phyloP scores from a whole-genome alignment of 1,140 invertebrate species.

The Atta texana region DNA sequence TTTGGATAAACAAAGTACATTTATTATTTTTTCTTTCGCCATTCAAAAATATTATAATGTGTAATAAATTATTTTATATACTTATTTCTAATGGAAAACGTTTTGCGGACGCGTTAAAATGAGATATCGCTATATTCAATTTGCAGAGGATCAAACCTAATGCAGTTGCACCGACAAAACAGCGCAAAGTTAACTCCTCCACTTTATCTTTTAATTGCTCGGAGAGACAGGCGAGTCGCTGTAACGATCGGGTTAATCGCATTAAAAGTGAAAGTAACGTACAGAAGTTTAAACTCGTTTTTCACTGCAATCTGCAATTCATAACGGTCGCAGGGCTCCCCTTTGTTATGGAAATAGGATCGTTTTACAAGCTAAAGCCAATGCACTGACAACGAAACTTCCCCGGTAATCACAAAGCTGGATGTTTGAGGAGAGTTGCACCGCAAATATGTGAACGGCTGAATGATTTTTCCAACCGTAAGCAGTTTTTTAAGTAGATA shows the following conservation, averaged over 20 bases:
- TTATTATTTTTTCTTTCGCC: background rate
- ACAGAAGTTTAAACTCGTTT: slow-evolving; percentile 64
- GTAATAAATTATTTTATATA: background rate
- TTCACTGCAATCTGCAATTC: slow-evolving; percentile 63
- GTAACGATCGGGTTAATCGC: slow-evolving; percentile 57
- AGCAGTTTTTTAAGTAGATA: slow-evolving; percentile 41
- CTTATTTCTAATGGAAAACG: background rate
- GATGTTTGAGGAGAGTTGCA: slow-evolving; percentile 26
- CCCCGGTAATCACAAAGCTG: slow-evolving; percentile 37
- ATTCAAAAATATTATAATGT: slow-evolving; percentile 14
- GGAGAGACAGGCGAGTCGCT: slow-evolving; percentile 45
- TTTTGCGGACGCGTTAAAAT: slow-evolving; percentile 8
- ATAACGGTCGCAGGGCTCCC: slow-evolving; percentile 52
- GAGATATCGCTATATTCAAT: slow-evolving; percentile 16
- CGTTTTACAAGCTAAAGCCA: slow-evolving; percentile 63
- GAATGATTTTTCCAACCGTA: slow-evolving; percentile 42
- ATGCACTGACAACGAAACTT: slow-evolving; percentile 53
- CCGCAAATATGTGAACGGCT: slow-evolving; percentile 16
- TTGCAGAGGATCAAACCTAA: slow-evolving; percentile 31
- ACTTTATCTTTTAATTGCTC: slow-evolving; percentile 59
- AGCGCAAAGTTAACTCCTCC: slow-evolving; percentile 37
- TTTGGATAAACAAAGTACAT: background rate
- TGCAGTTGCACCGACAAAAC: slow-evolving; percentile 22
- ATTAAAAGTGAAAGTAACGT: slow-evolving; percentile 62
- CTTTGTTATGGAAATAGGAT: slow-evolving; percentile 64